phyloP scores from a whole-genome alignment of 2,888 invertebrate genomes.

The Zaprionus lineosus region DNA sequence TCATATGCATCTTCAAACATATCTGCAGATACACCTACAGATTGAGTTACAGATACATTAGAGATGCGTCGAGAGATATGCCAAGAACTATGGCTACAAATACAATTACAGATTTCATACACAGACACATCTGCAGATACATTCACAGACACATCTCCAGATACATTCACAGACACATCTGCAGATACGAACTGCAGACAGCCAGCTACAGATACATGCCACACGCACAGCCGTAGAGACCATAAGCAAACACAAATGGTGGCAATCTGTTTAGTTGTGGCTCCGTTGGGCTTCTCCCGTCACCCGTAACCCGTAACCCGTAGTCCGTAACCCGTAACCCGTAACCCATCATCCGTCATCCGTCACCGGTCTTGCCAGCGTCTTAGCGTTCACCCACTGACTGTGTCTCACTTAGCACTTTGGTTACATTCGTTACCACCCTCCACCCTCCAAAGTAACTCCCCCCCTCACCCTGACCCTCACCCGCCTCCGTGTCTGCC shows the following conservation, averaged over 20 bases:
- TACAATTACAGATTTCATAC: background rate
- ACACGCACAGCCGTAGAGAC: constrained; percentile 24
- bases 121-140: background rate
- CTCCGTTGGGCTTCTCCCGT: background rate
- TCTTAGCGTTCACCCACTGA: background rate
- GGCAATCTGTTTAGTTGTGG: constrained; percentile 67
- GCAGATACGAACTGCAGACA: constrained; percentile 7
- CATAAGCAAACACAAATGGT: constrained; percentile 66
- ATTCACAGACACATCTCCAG: constrained; percentile 6
- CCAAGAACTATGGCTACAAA: constrained; percentile 7
- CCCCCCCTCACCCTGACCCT: background rate
- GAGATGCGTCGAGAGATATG: constrained; percentile 30
- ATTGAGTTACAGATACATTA: too few species aligned
- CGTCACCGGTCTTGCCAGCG: constrained; percentile 6
- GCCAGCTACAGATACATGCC: constrained; percentile 9
- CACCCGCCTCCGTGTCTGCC: too few species aligned
- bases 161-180: constrained; percentile 4
- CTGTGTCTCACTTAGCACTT: background rate
- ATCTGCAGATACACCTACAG: too few species aligned
- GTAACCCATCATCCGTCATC: too few species aligned
- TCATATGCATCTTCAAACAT: too few species aligned
- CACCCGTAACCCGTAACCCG: too few species aligned
- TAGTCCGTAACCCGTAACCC: too few species aligned
- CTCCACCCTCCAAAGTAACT: background rate
- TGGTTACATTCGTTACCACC: background rate